Evolutionary conservation across 2,797 vertebrate genomes (phyloP), one percentile per base, ranked within the genome.

Genomic region (Enteromius argenteus): DNA sequence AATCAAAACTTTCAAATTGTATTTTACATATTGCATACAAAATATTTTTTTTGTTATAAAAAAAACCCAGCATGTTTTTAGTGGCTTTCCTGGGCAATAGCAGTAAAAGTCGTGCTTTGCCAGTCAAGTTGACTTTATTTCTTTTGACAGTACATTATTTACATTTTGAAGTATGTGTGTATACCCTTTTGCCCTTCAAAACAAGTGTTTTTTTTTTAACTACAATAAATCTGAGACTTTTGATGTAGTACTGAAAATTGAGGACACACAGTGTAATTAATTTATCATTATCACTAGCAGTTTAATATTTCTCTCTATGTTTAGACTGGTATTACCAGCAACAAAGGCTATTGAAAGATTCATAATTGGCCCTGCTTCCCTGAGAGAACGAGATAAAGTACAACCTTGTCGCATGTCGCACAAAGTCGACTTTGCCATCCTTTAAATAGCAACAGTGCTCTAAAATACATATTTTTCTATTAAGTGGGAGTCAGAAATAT

Each of bases 341-440:
- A 69, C 32, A 87, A 84, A 69, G 30, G 42, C 75, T 84, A 60
- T 64, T 83, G 62, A 66, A 72, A 83, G 78, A 53, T 60, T 53
- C 79, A 86, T 85, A 85, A 87, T 87, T 84, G 84, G 79, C 27
- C 30, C 21, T 42, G 58, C 21, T 78, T 77, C 53, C 87, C 84
- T 81, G 32, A 75, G 72, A 49, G 35, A 81, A 85, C 0, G 9
- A 49, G 58, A 83, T 79, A 21, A 66, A 58, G 30, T 51, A 42
- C 49, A 77, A 82, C 74, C 46, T 79, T 68, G 66, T 60, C 1
- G 13, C 32, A 51, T 68, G 44, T 62, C 9, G 3, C 23, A 53
- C 66, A 74, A 73, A 66, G 39, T 83, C 10, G 3, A 66, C 46
- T 53, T 27, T 53, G 58, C 5, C 44, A 4, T 53, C 58, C 71